A percentile compares a stretch with the other conserved stretches of the same genome.
phyloP scores from a whole-genome alignment of 1,140 invertebrate species.

The Ceratoteleas bidentatus region DNA sequence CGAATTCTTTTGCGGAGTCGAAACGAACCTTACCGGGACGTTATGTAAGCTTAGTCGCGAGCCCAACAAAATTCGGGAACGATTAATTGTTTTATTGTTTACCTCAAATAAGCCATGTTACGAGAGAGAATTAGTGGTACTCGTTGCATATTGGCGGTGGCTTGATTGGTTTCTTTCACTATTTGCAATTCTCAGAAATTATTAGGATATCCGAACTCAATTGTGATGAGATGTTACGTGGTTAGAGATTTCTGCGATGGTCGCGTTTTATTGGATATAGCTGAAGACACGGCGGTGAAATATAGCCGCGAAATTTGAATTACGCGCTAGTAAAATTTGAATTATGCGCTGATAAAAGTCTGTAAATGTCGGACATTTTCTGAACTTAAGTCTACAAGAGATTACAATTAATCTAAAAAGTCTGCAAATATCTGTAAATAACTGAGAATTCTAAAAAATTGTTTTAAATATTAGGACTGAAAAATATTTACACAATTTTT shows the following conservation, averaged over 20 bases:
- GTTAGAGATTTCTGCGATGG: background rate
- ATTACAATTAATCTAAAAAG: background rate
- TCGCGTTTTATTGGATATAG: background rate
- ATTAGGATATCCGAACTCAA: background rate
- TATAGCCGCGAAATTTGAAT: constrained; percentile 23
- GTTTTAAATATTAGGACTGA: too few relatives aligned
- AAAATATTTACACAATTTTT: too few relatives aligned
- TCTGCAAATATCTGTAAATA: too few relatives aligned
- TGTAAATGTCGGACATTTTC: background rate
- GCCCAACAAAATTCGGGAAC: too few relatives aligned
- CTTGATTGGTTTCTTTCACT: background rate
- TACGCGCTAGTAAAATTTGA: constrained; percentile 6
- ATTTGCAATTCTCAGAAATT: background rate
- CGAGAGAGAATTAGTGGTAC: constrained; percentile 64
- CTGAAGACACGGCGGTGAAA: background rate
- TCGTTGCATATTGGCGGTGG: constrained; percentile 70
- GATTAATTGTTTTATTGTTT: constrained; percentile 22
- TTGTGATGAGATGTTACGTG: background rate
- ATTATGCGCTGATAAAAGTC: background rate
- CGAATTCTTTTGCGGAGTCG: too few relatives aligned
- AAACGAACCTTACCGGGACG: too few relatives aligned
- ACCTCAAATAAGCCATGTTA: constrained; percentile 75
- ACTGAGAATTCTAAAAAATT: too few relatives aligned
- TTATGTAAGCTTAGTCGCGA: too few relatives aligned
- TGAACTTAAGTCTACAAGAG: background rate